phyloP scores from a whole-genome alignment of 37 sponge, comb jelly and placozoan genomes.

The Cliona cf. orientalis region DNA sequence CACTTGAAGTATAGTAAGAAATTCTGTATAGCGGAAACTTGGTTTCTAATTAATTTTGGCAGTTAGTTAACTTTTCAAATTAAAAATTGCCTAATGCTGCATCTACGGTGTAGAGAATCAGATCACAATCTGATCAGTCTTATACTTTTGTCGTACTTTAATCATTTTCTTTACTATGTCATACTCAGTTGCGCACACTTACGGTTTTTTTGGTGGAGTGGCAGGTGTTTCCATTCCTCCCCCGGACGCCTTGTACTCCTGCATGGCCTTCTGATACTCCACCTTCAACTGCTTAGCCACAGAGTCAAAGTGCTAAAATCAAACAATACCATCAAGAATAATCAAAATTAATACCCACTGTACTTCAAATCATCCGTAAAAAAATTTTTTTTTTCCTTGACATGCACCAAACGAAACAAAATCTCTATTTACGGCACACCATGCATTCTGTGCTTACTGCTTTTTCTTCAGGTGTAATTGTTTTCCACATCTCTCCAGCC shows the following conservation, averaged over 20 bases:
- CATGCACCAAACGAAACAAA: too few relatives aligned
- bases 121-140: background rate
- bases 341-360: too few relatives aligned
- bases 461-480: slow-evolving; percentile 64
- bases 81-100: background rate
- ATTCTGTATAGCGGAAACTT: too few relatives aligned
- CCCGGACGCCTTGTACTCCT: slow-evolving; percentile 71
- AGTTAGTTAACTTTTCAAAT: background rate
- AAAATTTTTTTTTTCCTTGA: too few relatives aligned
- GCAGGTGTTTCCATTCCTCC: background rate
- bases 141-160: background rate
- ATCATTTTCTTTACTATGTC: background rate
- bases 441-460: slow-evolving; percentile 54
- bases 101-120: background rate
- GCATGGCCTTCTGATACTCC: slow-evolving; percentile 63
- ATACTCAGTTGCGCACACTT: background rate
- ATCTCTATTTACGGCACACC: background rate
- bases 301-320: slow-evolving; percentile 66
- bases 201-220: background rate
- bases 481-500: slow-evolving; percentile 91
- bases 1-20: background rate
- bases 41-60: too few relatives aligned
- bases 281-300: slow-evolving; percentile 48
- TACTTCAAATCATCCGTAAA: too few relatives aligned
- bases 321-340: background rate